A percentile compares a stretch with the other conserved stretches of the same genome.
Evolutionary conservation across 1,140 invertebrate species (phyloP).

Genomic region (Drosophila lowei): DNA sequence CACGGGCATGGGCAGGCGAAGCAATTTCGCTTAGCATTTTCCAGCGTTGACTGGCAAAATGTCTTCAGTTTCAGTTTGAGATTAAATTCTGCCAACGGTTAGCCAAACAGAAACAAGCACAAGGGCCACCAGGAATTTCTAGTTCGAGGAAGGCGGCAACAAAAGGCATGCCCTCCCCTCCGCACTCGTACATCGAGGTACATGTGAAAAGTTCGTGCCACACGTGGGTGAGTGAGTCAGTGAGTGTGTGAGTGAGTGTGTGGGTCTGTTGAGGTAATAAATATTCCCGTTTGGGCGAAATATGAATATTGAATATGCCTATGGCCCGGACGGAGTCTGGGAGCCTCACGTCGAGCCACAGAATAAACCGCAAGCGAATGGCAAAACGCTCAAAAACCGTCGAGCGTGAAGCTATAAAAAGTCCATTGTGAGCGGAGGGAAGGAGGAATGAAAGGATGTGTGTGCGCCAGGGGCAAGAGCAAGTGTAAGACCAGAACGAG

Average conservation of each 20-base stretch:
- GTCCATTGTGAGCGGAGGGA: slow-evolving; percentile 1
- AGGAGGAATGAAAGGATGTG: slow-evolving; percentile 1
- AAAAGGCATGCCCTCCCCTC: too few species aligned
- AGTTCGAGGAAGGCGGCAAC: slow-evolving; percentile 22
- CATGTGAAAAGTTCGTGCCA: too few species aligned
- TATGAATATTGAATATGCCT: slow-evolving; percentile 77
- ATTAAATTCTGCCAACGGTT: slow-evolving; percentile 72
- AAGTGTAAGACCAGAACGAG: neutral
- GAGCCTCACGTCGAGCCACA: slow-evolving; percentile 12
- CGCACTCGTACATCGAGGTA: too few species aligned
- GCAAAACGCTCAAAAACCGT: neutral
- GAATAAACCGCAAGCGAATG: slow-evolving; percentile 46
- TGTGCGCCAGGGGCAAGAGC: too few species aligned
- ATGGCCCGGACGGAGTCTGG: slow-evolving; percentile 23
- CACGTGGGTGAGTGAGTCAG: too few species aligned
- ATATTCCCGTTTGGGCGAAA: slow-evolving; percentile 54
- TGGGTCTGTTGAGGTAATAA: slow-evolving; percentile 49
- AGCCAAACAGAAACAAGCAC: slow-evolving; percentile 59
- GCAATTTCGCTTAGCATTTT: slow-evolving; percentile 68
- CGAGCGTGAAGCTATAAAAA: slow-evolving; percentile 18
- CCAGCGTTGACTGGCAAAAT: slow-evolving; percentile 54
- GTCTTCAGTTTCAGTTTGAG: slow-evolving; percentile 76
- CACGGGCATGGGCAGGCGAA: slow-evolving; percentile 43
- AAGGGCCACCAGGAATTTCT: slow-evolving; percentile 35
- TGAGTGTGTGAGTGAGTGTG: slow-evolving; percentile 3